Evolutionary conservation across 2,113 vertebrate genomes (phyloP).

Genomic region (Ammodramus savannarum): DNA sequence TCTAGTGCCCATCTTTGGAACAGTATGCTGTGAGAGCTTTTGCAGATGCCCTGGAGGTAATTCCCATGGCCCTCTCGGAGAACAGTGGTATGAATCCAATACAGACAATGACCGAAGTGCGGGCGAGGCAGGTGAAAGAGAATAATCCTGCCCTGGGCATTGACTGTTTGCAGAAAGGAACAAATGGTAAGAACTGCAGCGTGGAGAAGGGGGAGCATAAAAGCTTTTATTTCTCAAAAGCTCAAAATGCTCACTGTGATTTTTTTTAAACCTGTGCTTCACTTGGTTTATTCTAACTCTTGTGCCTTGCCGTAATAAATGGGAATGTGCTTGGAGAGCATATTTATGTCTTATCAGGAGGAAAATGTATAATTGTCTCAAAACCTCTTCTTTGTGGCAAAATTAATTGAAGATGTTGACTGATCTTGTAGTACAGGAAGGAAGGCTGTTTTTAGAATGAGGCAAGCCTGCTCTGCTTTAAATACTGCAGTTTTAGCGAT

Average conservation of each 20-base stretch:
- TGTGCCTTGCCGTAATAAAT: neutral
- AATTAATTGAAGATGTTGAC: neutral
- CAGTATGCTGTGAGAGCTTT: conserved; percentile 98
- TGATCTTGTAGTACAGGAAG: neutral
- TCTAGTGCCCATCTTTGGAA: conserved; percentile 92
- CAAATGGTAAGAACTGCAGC: conserved; percentile 79
- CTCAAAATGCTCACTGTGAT: neutral
- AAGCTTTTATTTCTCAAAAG: neutral
- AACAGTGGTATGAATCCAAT: conserved; percentile 96
- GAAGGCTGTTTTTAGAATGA: neutral
- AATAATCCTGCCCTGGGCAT: conserved; percentile 89
- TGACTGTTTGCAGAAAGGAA: conserved; percentile 89
- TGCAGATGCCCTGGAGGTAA: conserved; percentile 92
- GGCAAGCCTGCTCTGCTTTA: neutral
- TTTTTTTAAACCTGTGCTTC: neutral
- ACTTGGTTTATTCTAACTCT: neutral
- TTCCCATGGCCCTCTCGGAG: conserved; percentile 93
- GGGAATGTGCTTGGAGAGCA: neutral
- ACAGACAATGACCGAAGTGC: conserved; percentile 93
- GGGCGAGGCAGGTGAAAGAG: conserved; percentile 90
- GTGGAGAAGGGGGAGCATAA: neutral
- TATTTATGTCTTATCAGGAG: accelerated
- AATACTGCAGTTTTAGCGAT: neutral
- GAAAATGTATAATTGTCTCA: neutral
- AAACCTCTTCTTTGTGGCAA: neutral